phyloP scores from a whole-genome alignment of 2,113 vertebrate species.

The Gila orcuttii region DNA sequence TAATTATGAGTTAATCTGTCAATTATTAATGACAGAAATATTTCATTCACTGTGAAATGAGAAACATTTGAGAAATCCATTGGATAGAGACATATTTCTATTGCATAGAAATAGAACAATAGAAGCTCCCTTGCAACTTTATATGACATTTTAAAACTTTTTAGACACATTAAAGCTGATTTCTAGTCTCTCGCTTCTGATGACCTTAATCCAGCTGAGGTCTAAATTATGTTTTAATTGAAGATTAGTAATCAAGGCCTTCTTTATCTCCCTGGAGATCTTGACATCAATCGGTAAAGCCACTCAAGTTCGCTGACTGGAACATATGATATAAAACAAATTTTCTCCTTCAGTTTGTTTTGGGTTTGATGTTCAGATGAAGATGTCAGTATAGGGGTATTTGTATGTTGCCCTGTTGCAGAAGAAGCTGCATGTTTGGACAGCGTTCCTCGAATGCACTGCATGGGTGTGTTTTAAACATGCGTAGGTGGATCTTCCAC shows the following conservation, averaged over 20 bases:
- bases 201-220: neutral
- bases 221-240: neutral
- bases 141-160: too few species aligned
- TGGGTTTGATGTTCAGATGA: constrained; percentile 19
- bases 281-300: too few species aligned
- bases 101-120: too few species aligned
- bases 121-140: too few species aligned
- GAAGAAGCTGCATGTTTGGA: neutral
- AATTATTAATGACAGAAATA: neutral
- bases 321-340: neutral
- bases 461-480: neutral
- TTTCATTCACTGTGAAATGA: neutral
- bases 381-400: neutral
- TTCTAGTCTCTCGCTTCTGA: neutral
- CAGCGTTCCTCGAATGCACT: neutral
- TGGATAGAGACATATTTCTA: neutral
- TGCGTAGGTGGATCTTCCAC: constrained; percentile 38
- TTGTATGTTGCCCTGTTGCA: neutral
- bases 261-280: constrained; percentile 58
- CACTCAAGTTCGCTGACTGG: neutral
- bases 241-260: neutral
- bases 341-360: neutral
- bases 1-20: neutral
- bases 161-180: too few species aligned
- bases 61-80: neutral